phyloP scores from a whole-genome alignment of 2,888 invertebrate genomes.

The Latheticus oryzae region DNA sequence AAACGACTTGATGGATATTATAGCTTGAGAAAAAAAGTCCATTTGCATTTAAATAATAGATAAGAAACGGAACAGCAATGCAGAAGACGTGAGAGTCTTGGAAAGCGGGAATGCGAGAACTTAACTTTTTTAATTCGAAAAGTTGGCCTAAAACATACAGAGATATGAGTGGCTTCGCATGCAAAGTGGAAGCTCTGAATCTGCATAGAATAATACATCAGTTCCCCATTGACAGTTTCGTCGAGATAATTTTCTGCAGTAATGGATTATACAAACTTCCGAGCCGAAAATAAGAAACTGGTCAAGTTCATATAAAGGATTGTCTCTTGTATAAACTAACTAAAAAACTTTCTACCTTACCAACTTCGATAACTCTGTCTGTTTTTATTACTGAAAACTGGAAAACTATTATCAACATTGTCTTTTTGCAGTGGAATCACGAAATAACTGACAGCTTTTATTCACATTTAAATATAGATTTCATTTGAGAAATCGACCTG shows the following conservation, averaged over 20 bases:
- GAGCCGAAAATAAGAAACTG: constrained; percentile 29
- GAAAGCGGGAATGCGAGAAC: background rate
- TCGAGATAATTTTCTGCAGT: constrained; percentile 31
- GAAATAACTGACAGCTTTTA: background rate
- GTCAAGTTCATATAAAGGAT: constrained; percentile 10
- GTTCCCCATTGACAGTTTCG: constrained; percentile 39
- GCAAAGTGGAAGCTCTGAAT: constrained; percentile 17
- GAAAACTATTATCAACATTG: constrained; percentile 1
- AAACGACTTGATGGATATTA: constrained; percentile 11
- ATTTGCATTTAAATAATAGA: constrained; percentile 29
- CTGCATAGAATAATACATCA: constrained; percentile 44
- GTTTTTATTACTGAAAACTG: too few relatives aligned
- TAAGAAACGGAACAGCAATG: constrained; percentile 8
- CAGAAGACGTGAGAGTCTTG: background rate
- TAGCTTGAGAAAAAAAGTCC: background rate
- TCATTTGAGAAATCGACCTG: background rate
- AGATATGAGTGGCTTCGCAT: constrained; percentile 18
- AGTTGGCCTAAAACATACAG: constrained; percentile 19
- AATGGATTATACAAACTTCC: constrained; percentile 35
- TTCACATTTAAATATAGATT: constrained; percentile 5
- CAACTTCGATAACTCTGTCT: too few relatives aligned
- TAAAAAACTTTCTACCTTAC: too few relatives aligned
- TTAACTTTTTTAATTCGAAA: constrained; percentile 42
- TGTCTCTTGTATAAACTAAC: too few relatives aligned
- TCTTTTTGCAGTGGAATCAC: constrained; percentile 13